Evolutionary conservation across 1,140 invertebrate genomes (phyloP).

Genomic region (Lerema accius): DNA sequence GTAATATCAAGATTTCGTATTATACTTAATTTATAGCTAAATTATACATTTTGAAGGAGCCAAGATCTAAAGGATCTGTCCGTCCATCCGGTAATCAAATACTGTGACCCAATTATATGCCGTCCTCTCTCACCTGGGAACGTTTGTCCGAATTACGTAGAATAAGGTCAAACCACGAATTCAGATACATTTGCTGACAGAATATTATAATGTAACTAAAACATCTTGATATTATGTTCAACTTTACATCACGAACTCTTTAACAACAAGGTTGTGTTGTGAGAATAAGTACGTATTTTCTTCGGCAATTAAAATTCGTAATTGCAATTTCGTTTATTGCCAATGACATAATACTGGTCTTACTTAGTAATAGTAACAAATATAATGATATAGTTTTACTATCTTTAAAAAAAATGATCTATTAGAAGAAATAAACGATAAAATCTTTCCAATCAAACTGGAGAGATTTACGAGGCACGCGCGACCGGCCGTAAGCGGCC

Average conservation of each 20-base stretch:
- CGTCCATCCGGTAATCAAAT: slow-evolving; percentile 25
- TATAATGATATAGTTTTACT: no score
- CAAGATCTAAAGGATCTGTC: slow-evolving; percentile 24
- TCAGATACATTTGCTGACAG: slow-evolving; percentile 11
- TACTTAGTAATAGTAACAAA: no score
- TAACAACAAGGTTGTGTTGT: no score
- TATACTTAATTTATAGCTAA: no score
- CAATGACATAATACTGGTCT: no score
- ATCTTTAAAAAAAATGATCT: no score
- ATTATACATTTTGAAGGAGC: not conserved
- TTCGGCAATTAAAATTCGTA: no score
- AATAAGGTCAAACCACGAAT: slow-evolving; percentile 30
- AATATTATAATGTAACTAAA: not conserved
- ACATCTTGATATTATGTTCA: not conserved
- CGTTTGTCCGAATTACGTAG: slow-evolving; percentile 6
- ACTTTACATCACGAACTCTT: no score
- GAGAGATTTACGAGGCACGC: slow-evolving; percentile 40
- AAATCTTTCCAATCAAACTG: slow-evolving; percentile 41
- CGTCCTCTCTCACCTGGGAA: slow-evolving; percentile 14
- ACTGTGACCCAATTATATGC: slow-evolving; percentile 23
- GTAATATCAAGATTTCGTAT: no score
- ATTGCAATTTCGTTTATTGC: no score
- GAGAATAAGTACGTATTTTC: no score
- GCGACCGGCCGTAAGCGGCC: slow-evolving; percentile 25
- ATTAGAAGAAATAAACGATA: slow-evolving; percentile 27